phyloP scores from a whole-genome alignment of 1,140 invertebrate genomes.

The Nephotettix cincticeps region DNA sequence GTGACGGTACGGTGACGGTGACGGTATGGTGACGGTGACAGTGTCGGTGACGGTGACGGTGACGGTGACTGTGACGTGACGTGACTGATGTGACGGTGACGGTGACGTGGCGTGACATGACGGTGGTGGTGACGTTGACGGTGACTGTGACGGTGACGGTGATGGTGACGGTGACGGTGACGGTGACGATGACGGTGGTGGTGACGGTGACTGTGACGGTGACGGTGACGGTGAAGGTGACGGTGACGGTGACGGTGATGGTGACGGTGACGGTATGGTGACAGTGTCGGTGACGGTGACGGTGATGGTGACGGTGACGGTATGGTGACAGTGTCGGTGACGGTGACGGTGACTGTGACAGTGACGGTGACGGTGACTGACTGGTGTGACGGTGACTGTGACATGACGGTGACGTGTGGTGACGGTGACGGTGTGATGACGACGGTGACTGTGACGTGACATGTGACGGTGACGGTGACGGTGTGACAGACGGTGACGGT shows the following conservation, averaged over 20 bases:
- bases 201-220: slow-evolving; percentile 23
- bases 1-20: slow-evolving; percentile 19
- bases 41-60: slow-evolving; percentile 26
- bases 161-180: slow-evolving; percentile 30
- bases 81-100: too few relatives aligned
- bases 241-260: slow-evolving; percentile 21
- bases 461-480: slow-evolving; percentile 23
- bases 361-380: slow-evolving; percentile 30
- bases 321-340: too few relatives aligned
- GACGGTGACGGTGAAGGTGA: too few relatives aligned
- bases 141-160: slow-evolving; percentile 27
- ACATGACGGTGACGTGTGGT: too few relatives aligned
- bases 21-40: slow-evolving; percentile 23
- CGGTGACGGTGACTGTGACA: slow-evolving; percentile 26
- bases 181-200: too few relatives aligned
- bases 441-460: slow-evolving; percentile 9
- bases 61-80: slow-evolving; percentile 29
- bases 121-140: slow-evolving; percentile 32
- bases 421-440: slow-evolving; percentile 8
- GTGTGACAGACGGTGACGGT: slow-evolving; percentile 12
- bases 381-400: slow-evolving; percentile 22
- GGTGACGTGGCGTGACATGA: too few relatives aligned
- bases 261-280: slow-evolving; percentile 16
- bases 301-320: slow-evolving; percentile 28
- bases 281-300: slow-evolving; percentile 27